These are phyloP conservation scores for Eucera pruinosa DNA, from an alignment of 2,888 invertebrate genomes.

Conservation along the genomic window DNA sequence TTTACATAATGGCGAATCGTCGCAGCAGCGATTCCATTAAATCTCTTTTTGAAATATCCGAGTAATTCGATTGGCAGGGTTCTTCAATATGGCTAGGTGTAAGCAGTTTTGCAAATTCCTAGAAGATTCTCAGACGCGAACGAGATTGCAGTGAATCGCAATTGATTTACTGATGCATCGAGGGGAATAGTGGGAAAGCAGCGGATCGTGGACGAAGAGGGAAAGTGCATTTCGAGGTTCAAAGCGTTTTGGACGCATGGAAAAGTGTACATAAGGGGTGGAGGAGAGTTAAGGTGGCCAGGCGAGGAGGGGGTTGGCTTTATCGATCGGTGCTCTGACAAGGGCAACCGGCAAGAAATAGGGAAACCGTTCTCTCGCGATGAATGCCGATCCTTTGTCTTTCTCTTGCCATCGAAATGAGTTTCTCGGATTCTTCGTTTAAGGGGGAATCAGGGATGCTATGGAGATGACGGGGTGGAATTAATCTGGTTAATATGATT, in stretches of 20 bases:
- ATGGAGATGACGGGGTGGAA: constrained; percentile 8
- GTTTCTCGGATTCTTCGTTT: not conserved
- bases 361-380: constrained; percentile 70
- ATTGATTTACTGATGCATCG: not conserved
- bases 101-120: no score
- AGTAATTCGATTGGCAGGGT: not conserved
- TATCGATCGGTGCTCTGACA: constrained; percentile 71
- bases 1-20: constrained; percentile 73
- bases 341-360: constrained; percentile 73
- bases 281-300: constrained; percentile 61
- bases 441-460: not conserved
- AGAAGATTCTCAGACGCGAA: not conserved
- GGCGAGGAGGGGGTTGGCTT: constrained; percentile 61
- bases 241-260: constrained; percentile 39
- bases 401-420: constrained; percentile 26
- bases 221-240: constrained; percentile 46
- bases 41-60: not conserved
- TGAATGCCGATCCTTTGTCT: constrained; percentile 70
- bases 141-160: no score
- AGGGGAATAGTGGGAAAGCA: not conserved
- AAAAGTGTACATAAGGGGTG: constrained; percentile 56
- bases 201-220: not conserved
- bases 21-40: no score
- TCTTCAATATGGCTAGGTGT: no score
- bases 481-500: constrained; percentile 17